Percentiles rank a stretch among this genome's conserved stretches.
phyloP scores from a whole-genome alignment of 2,113 vertebrate genomes.

The Toxostoma redivivum region DNA sequence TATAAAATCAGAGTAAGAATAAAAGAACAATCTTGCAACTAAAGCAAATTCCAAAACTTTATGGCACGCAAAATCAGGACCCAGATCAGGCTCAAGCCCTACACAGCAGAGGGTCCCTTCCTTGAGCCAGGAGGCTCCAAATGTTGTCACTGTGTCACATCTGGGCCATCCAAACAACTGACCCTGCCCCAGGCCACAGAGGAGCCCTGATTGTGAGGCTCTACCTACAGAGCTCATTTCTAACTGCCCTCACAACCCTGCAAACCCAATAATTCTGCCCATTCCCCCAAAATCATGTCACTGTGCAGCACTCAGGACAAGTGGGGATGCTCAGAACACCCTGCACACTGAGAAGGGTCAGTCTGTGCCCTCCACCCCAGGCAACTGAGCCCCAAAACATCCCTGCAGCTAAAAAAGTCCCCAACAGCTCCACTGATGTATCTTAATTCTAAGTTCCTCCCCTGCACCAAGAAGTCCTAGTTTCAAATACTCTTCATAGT shows the following conservation, averaged over 20 bases:
- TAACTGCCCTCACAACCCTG: neutral
- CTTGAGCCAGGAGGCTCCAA: neutral
- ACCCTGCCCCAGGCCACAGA: neutral
- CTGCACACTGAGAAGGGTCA: neutral
- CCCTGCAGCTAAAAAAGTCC: neutral
- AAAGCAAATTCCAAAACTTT: neutral
- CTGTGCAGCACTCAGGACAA: rapidly evolving
- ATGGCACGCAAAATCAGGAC: neutral
- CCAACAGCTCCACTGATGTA: neutral
- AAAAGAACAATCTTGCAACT: neutral
- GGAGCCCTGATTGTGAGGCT: neutral
- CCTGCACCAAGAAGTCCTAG: neutral
- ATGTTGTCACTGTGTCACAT: rapidly evolving
- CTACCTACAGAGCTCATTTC: neutral
- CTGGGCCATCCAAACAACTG: neutral
- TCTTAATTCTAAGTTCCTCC: neutral
- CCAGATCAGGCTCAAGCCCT: neutral
- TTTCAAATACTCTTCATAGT: neutral
- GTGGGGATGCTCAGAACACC: neutral
- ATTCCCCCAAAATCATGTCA: neutral
- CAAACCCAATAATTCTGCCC: neutral
- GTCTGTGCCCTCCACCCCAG: neutral
- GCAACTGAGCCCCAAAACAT: neutral
- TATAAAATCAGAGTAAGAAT: neutral
- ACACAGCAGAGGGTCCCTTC: neutral